Percentiles rank a stretch among this genome's conserved stretches.
Conservation (phyloP, 2,888 invertebrate genomes). For the Drosophila colorata region DNA sequence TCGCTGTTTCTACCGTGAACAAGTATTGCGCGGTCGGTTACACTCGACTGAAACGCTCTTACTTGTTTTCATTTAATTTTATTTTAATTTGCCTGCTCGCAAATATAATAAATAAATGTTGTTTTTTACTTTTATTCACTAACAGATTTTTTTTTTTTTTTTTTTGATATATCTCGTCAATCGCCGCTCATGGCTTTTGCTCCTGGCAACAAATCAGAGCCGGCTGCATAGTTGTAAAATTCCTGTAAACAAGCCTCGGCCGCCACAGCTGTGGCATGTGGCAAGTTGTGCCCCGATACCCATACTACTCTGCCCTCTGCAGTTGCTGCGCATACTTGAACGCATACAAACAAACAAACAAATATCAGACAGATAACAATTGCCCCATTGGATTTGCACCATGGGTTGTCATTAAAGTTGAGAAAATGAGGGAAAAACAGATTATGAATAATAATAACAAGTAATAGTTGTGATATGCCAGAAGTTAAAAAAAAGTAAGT, state of each 20-base stretch:
- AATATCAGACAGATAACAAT: constrained; percentile 66
- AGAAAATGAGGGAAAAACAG: not conserved
- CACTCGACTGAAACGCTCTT: no score
- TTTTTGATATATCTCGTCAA: constrained; percentile 13
- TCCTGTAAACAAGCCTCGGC: constrained; percentile 71
- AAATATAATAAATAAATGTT: not conserved
- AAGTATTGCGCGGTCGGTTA: no score
- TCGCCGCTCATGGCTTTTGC: constrained; percentile 32
- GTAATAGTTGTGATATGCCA: no score
- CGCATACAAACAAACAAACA: constrained; percentile 12
- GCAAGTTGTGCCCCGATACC: constrained; percentile 57
- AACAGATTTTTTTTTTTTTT: constrained; percentile 26
- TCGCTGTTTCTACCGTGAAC: no score
- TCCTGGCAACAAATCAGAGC: constrained; percentile 37
- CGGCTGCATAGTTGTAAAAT: constrained; percentile 76
- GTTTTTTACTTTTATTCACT: constrained; percentile 40
- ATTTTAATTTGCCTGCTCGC: constrained; percentile 55
- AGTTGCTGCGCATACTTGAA: constrained; percentile 16
- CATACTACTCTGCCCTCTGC: constrained; percentile 16
- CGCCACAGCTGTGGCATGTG: constrained; percentile 67
- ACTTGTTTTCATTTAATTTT: constrained; percentile 63
- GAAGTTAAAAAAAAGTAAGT: no score
- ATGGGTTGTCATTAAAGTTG: constrained; percentile 58
- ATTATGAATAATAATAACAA: no score
- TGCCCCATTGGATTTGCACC: constrained; percentile 60